These are phyloP conservation scores for Geococcyx californianus DNA, from an alignment of 2,113 vertebrate species.

Conservation along the genomic window DNA sequence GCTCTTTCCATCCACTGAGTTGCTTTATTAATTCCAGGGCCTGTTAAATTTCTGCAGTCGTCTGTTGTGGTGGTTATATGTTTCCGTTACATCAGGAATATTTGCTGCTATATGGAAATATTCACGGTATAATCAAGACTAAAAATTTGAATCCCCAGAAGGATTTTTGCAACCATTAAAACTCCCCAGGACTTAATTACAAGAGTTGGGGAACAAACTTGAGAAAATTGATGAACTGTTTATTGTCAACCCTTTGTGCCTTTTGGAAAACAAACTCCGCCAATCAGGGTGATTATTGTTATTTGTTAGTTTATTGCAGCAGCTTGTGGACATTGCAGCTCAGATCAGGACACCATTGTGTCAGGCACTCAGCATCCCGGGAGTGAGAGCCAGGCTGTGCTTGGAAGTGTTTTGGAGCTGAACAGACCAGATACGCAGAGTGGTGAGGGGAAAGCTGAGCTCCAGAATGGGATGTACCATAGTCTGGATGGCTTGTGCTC, in stretches of 20 bases:
- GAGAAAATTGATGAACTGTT: conserved; percentile 44
- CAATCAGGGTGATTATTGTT: conserved; percentile 29
- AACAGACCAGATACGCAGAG: not conserved
- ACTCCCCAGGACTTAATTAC: conserved; percentile 10
- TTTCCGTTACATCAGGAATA: conserved; percentile 28
- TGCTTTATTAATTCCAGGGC: conserved; percentile 1
- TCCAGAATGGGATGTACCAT: rapidly evolving
- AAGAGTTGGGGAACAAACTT: conserved; percentile 16
- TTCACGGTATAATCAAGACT: not conserved
- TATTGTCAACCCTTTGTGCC: conserved; percentile 26
- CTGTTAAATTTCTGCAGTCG: not conserved
- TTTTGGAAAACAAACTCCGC: not conserved
- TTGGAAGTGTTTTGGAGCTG: not conserved
- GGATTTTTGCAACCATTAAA: conserved; percentile 5
- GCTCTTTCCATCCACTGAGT: not conserved
- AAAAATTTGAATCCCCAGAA: conserved; percentile 6
- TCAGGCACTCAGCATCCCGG: not conserved
- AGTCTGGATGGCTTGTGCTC: not conserved
- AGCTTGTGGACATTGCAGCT: conserved; percentile 18
- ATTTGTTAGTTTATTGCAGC: conserved; percentile 7
- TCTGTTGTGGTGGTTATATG: not conserved
- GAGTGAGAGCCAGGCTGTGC: not conserved
- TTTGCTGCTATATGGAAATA: conserved; percentile 24
- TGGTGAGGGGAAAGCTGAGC: not conserved
- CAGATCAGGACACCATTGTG: not conserved